Percentiles rank a stretch among this genome's conserved stretches.
phyloP scores from a whole-genome alignment of 1,140 invertebrate species.

The Caenorhabditis inopinata region DNA sequence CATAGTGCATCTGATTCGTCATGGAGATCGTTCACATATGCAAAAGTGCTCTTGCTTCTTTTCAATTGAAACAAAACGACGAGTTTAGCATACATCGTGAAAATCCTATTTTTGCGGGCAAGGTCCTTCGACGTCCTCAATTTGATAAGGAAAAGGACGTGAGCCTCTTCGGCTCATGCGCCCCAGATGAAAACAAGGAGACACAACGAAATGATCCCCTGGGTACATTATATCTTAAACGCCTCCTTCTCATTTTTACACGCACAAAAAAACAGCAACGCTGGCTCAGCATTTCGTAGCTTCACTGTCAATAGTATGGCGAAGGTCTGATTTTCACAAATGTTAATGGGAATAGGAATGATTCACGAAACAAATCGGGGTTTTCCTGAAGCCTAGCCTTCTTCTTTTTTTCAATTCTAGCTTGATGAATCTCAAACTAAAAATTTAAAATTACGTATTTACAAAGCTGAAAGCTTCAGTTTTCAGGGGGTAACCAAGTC shows the following conservation, averaged over 20 bases:
- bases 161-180: neutral
- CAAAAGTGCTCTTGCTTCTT: neutral
- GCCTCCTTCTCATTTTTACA: neutral
- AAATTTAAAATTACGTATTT: too few relatives aligned
- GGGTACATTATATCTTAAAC: conserved; percentile 31
- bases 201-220: neutral
- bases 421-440: too few relatives aligned
- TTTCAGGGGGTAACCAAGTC: conserved; percentile 21
- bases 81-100: too few relatives aligned
- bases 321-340: conserved; percentile 9
- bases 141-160: neutral
- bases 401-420: too few relatives aligned
- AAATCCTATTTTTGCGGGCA: neutral
- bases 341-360: neutral
- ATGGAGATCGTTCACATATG: neutral
- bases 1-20: neutral
- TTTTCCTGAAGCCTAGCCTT: too few relatives aligned
- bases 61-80: too few relatives aligned
- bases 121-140: neutral
- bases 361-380: neutral
- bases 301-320: neutral
- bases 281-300: neutral
- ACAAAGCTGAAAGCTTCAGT: neutral
- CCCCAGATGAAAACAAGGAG: neutral
- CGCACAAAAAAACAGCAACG: neutral